These are phyloP conservation scores for Stomatorhinus ivindoensis DNA, from an alignment of 2,113 vertebrate genomes.

Conservation along the genomic window DNA sequence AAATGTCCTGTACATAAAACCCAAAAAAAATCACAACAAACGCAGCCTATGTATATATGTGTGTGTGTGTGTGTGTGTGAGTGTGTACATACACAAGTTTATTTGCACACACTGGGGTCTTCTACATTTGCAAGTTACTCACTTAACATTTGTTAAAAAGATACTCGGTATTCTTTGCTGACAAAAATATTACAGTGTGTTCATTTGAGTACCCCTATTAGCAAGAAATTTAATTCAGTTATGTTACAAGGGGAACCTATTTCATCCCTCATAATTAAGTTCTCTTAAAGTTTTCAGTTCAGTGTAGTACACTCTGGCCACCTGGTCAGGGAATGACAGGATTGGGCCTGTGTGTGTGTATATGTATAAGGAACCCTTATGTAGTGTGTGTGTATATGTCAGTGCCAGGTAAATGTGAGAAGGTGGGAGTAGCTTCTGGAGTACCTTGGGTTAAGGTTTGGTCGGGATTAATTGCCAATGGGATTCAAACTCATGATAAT, in stretches of 20 bases:
- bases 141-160: too few species aligned
- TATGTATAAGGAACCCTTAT: neutral
- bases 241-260: neutral
- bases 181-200: too few species aligned
- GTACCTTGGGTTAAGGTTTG: neutral
- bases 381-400: neutral
- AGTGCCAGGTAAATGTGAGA: neutral
- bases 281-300: neutral
- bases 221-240: neutral
- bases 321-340: neutral
- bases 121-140: too few species aligned
- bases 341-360: neutral
- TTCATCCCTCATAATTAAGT: neutral
- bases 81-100: too few species aligned
- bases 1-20: too few species aligned
- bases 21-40: too few species aligned
- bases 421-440: neutral
- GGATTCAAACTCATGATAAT: neutral
- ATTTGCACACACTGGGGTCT: too few species aligned
- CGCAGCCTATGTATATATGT: too few species aligned
- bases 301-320: neutral
- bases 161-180: too few species aligned
- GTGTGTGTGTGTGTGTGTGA: too few species aligned
- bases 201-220: too few species aligned
- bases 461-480: neutral